Conservation (phyloP, 2,888 invertebrate genomes). For the Tupiocoris notatus region DNA sequence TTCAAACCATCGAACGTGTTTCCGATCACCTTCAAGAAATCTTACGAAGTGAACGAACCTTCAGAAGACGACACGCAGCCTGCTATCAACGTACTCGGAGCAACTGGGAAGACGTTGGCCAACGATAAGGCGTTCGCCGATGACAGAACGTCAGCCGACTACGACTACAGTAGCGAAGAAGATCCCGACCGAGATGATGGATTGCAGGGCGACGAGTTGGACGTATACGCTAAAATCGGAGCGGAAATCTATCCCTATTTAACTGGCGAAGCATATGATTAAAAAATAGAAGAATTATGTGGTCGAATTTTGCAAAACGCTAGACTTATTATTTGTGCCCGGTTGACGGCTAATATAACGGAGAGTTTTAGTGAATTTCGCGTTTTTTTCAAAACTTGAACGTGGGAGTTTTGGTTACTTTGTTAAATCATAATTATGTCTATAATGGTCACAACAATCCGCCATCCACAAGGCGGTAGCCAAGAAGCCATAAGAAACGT, state of each 20-base stretch:
- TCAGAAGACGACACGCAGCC: slow-evolving; percentile 18
- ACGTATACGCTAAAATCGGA: slow-evolving; percentile 39
- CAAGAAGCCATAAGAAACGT: no score
- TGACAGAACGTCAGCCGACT: neutral
- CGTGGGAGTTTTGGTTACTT: no score
- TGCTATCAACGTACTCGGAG: neutral
- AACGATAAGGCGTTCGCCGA: neutral
- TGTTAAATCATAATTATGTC: no score
- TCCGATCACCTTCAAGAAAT: neutral
- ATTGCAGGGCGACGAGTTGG: slow-evolving; percentile 16
- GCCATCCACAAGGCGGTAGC: no score
- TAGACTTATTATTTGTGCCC: no score
- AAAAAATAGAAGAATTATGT: no score
- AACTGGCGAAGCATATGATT: slow-evolving; percentile 6
- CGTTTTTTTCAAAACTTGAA: no score
- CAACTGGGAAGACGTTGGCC: neutral
- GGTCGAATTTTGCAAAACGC: no score
- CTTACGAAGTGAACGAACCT: slow-evolving; percentile 27
- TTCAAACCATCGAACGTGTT: neutral
- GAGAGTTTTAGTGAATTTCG: no score
- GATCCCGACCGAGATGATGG: neutral
- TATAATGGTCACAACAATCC: no score
- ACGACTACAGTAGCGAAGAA: slow-evolving; percentile 15
- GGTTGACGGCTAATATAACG: no score
- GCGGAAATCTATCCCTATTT: slow-evolving; percentile 37